phyloP scores from a whole-genome alignment of 2,888 invertebrate species.

The Masnerella sp. region DNA sequence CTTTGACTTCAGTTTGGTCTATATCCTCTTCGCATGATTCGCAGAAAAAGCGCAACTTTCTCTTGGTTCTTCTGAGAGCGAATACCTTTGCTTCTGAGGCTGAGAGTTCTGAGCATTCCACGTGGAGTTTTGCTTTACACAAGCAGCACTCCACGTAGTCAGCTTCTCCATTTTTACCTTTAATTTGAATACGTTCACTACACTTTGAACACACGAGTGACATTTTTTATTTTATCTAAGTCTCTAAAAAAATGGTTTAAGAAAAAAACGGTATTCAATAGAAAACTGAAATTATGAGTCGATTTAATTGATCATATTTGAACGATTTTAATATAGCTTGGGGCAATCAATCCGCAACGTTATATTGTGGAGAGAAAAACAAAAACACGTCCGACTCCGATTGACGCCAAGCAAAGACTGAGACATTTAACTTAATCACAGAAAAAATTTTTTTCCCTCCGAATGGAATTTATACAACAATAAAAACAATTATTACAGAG shows the following conservation, averaged over 20 bases:
- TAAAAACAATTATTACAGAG: too few species aligned
- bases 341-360: slow-evolving; percentile 1
- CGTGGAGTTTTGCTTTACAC: neutral
- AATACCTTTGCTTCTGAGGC: neutral
- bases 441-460: too few species aligned
- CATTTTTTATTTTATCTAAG: neutral
- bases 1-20: neutral
- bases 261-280: too few species aligned
- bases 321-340: too few species aligned
- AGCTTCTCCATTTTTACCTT: neutral
- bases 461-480: too few species aligned
- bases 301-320: too few species aligned
- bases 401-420: too few species aligned
- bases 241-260: neutral
- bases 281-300: too few species aligned
- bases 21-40: neutral
- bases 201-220: neutral
- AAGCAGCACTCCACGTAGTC: neutral
- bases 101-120: neutral
- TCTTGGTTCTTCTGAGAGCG: neutral
- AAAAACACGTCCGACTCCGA: slow-evolving; percentile 8
- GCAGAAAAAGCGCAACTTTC: neutral
- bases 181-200: neutral
- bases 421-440: too few species aligned
- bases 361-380: too few species aligned